These are phyloP conservation scores for Tanaodytes sp. DNA, from an alignment of 2,888 invertebrate genomes.

Conservation along the genomic window DNA sequence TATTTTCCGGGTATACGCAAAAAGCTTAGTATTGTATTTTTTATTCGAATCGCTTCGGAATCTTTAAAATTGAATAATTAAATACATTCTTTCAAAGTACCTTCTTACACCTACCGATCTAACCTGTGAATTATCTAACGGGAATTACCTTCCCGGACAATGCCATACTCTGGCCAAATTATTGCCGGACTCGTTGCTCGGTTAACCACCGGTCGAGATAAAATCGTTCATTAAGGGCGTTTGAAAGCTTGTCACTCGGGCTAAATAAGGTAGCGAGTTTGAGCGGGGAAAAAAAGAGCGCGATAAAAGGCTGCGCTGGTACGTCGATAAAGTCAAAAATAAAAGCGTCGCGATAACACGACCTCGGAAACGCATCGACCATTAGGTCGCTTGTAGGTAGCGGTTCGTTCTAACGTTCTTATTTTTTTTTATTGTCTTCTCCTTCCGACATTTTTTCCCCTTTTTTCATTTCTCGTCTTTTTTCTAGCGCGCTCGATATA, in stretches of 20 bases:
- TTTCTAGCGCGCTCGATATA: conserved; percentile 42
- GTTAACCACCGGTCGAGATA: conserved; percentile 30
- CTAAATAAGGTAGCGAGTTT: conserved; percentile 48
- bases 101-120: no score
- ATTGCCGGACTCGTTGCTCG: no score
- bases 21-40: no score
- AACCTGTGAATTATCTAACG: no score
- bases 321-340: conserved; percentile 40
- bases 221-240: conserved; percentile 42
- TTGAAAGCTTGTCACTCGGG: conserved; percentile 29
- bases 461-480: conserved; percentile 20
- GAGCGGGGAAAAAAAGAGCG: conserved; percentile 24
- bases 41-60: no score
- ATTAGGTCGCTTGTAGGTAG: conserved; percentile 56
- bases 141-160: no score
- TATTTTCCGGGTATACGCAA: no score
- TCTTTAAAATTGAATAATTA: no score
- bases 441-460: neutral
- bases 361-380: conserved; percentile 51
- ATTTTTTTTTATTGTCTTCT: neutral
- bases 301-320: conserved; percentile 41
- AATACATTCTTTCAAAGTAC: no score
- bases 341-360: conserved; percentile 52
- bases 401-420: conserved; percentile 53
- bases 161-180: no score